Evolutionary conservation across 2,888 invertebrate species (phyloP), one percentile per base, ranked within the genome.

Genomic region (Platycnemis pennipes): DNA sequence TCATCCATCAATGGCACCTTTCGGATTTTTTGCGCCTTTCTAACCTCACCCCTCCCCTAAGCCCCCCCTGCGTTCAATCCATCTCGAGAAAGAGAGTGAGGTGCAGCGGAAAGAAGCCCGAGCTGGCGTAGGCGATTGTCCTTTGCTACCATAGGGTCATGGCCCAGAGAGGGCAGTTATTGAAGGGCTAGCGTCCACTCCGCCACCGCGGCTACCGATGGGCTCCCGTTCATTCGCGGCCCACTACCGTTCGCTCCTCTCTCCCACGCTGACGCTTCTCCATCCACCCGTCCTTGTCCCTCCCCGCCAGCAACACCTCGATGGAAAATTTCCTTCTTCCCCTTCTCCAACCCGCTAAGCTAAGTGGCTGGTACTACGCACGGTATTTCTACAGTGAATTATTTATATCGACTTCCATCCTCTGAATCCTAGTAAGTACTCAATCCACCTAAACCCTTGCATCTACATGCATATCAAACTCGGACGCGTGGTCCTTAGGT

Each of bases 1-100:
- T 91, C 91, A 91, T 91, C 91, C 91, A 91, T 91, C 91, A 91
- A 91, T 91, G 63, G 91, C 91, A 69, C 91, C 56, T 16, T 45
- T 77, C 16, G 26, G 26, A 37, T 37, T 63, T 44, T 91, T 91
- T 91, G 42, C 56, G 26, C 42, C 37, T 16, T 44, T 44, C 11
- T 87, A 37, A 87, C 46, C 0, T n/a, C n/a, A 8, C 44, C 46
- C 45, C 46, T 42, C 31, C 45, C 53, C 37, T 19, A 53, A 53
- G 56, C 16, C n/a, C 37, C 31, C 22, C 7, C 69, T 37, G 77
- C 77, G 8, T 37, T 77, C 31, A 11, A 77, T 77, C 37, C 63
- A 7, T 63, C 63, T 63, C n/a, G n/a, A 1, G 13, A 69, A 37
- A 77, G n/a, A 26, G 63, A 26, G 26, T 53, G 77, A 77, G 77